A percentile compares a stretch with the other conserved stretches of the same genome.
Evolutionary conservation across 1,140 invertebrate species (phyloP).

Genomic region (Neodiprion fabricii): DNA sequence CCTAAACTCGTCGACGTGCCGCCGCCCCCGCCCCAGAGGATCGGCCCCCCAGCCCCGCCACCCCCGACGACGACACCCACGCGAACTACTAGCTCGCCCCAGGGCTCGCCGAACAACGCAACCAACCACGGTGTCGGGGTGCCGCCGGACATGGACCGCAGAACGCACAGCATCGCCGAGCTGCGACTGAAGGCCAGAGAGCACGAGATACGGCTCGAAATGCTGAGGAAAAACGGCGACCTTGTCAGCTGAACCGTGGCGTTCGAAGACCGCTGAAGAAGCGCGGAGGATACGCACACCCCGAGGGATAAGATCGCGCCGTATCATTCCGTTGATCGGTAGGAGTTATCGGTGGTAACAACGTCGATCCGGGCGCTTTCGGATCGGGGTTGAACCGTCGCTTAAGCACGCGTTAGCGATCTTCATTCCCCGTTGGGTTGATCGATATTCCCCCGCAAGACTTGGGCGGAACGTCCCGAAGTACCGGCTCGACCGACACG

Average conservation of each 20-base stretch:
- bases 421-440: no score
- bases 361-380: background rate
- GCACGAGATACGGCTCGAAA: constrained; percentile 86
- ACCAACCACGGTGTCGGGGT: constrained; percentile 38
- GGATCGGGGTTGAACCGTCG: no score
- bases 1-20: constrained; percentile 52
- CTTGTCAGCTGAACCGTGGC: constrained; percentile 71
- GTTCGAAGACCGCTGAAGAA: background rate
- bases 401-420: no score
- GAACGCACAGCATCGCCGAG: constrained; percentile 89
- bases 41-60: constrained; percentile 58
- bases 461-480: no score
- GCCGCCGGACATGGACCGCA: constrained; percentile 75
- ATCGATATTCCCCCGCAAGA: no score
- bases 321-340: background rate
- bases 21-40: constrained; percentile 53
- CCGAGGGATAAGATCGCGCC: background rate
- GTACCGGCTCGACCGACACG: background rate
- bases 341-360: background rate
- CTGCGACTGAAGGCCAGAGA: constrained; percentile 89
- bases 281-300: background rate
- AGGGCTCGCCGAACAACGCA: constrained; percentile 45
- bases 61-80: constrained; percentile 35
- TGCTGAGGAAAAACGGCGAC: constrained; percentile 82
- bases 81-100: constrained; percentile 50